Percentiles rank a stretch among this genome's conserved stretches.
Conservation (phyloP, 2,888 invertebrate species). For the Apotomis betuletana region DNA sequence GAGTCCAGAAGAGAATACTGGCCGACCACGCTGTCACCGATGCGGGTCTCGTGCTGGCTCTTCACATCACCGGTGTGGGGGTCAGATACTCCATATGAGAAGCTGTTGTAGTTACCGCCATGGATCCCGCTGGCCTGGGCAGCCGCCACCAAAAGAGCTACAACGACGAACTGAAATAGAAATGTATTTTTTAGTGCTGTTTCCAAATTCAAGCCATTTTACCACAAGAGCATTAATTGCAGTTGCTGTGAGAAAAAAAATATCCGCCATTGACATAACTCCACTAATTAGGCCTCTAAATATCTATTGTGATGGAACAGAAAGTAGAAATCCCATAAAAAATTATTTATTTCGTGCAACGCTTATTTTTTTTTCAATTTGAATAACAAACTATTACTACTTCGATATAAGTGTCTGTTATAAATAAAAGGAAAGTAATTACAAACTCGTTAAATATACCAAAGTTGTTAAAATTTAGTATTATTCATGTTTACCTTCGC, state of each 20-base stretch:
- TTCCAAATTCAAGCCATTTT: neutral
- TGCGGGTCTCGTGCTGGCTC: conserved; percentile 66
- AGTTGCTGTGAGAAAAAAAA: too few species aligned
- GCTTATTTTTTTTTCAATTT: too few species aligned
- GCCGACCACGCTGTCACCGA: conserved; percentile 67
- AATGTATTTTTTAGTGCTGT: neutral
- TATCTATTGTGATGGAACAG: too few species aligned
- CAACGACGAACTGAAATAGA: conserved; percentile 50
- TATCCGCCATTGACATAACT: neutral
- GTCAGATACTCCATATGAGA: conserved; percentile 70
- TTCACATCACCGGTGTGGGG: conserved; percentile 71
- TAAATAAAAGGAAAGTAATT: too few species aligned
- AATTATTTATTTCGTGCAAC: too few species aligned
- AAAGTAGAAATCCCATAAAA: too few species aligned
- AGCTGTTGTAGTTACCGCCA: conserved; percentile 54
- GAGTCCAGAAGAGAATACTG: conserved; percentile 69
- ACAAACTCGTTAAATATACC: neutral
- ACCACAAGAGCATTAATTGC: neutral
- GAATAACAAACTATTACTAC: too few species aligned
- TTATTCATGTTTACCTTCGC: conserved; percentile 58
- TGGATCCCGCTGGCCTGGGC: conserved; percentile 49
- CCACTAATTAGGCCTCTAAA: too few species aligned
- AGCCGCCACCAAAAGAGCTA: conserved; percentile 53
- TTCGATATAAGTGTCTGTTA: too few species aligned
- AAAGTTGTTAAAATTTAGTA: too few species aligned